phyloP scores from a whole-genome alignment of 2,113 vertebrate species.

The Hydrolagus affinis region DNA sequence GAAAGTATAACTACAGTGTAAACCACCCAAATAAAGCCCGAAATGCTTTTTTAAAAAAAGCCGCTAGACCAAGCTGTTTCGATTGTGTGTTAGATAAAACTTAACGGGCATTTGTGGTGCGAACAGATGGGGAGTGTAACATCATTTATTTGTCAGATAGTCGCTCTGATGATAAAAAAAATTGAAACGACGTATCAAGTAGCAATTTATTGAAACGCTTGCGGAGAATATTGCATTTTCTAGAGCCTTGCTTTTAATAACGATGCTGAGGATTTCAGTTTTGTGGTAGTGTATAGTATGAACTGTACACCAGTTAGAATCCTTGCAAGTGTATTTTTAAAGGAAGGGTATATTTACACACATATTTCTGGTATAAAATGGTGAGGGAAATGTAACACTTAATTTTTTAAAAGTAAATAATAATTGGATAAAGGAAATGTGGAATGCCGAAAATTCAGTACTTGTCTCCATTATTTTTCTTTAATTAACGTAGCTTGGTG shows the following conservation, averaged over 20 bases:
- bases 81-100: not conserved
- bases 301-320: too few relatives aligned
- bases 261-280: not conserved
- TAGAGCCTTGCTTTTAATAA: not conserved
- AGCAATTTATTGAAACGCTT: not conserved
- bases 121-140: slow-evolving; percentile 14
- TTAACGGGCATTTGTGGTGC: not conserved
- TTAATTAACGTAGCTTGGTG: not conserved
- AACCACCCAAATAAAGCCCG: not conserved
- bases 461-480: not conserved
- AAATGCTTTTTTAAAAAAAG: not conserved
- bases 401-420: not conserved
- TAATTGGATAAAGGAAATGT: not conserved
- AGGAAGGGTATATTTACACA: not conserved
- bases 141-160: not conserved
- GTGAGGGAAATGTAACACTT: not conserved
- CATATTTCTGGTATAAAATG: not conserved
- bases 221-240: not conserved
- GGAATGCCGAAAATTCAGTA: not conserved
- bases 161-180: not conserved
- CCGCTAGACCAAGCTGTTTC: not conserved
- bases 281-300: not conserved
- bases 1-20: not conserved
- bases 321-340: not conserved
- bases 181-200: not conserved